Evolutionary conservation across 2,888 invertebrate genomes (phyloP).

Genomic region (Pterostichus niger): DNA sequence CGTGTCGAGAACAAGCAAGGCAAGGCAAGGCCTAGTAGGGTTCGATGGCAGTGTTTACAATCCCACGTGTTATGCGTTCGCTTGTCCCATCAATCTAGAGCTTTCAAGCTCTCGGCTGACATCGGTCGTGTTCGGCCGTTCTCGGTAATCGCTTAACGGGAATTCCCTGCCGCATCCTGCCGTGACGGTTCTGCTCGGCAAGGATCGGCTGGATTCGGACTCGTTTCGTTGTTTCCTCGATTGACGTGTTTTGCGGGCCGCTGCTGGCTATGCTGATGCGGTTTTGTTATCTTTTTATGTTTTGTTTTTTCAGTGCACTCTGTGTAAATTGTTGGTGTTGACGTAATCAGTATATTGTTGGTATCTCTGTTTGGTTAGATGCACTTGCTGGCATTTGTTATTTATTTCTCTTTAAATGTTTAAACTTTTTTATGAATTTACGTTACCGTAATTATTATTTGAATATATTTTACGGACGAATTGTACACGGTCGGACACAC

Average conservation of each 20-base stretch:
- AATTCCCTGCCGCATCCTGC: constrained; percentile 34
- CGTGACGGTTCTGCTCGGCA: constrained; percentile 2
- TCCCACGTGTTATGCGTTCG: constrained; percentile 39
- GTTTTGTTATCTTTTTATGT: constrained; percentile 49
- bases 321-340: constrained; percentile 38
- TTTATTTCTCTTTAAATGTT: constrained; percentile 3
- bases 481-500: no score
- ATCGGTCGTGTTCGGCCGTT: not conserved
- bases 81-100: constrained; percentile 31
- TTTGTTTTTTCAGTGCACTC: constrained; percentile 52
- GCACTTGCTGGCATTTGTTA: not conserved
- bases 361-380: not conserved
- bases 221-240: not conserved
- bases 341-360: constrained; percentile 39
- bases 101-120: constrained; percentile 11
- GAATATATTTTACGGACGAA: no score
- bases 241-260: constrained; percentile 53
- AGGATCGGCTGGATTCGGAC: constrained; percentile 3
- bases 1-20: no score
- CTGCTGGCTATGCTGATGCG: constrained; percentile 38
- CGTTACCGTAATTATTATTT: no score
- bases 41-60: constrained; percentile 44
- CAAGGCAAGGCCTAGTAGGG: constrained; percentile 1
- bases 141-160: constrained; percentile 32
- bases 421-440: not conserved